Base-by-base conservation (phyloP, 2,888 invertebrate species). In the Ophioninae sp. region DNA sequence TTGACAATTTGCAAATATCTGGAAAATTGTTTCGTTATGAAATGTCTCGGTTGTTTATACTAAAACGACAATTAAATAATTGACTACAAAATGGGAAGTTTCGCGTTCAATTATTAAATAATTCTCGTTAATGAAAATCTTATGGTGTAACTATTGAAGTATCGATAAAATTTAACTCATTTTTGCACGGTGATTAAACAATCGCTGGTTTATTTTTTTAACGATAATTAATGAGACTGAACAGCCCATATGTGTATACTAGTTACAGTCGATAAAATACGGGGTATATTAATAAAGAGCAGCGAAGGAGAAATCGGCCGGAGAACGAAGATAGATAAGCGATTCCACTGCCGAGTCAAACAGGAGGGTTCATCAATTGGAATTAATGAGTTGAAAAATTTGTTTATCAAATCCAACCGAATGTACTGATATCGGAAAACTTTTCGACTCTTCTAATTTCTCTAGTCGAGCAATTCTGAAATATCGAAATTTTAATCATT, bases 361-460 rank as follows among this genome's bases (percentile, higher is more conserved):
- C 13, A 13, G 13, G 44, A 44, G 1, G 44, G 3, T 44, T 13
- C 44, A 75, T n/a, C 39, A 65, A 75, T 65, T 65, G 75, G 20
- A 75, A 75, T 65, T 74, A 44, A 74, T n/a, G 67, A 56, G 44
- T 72, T 59, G 1, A 61, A 22, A 30, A 79, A 58, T 20, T 51
- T 13, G 37, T 61, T 23, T 59, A 41, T 41, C 17, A 41, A 41
- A 58, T 44, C 22, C 20, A 68, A 59, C 41, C 23, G 39, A 82
- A 81, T 68, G 77, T 81, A 59, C 58, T 63, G 80, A 86, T 73
- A 73, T 81, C 73, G 51, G 69, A 22, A 81, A 81, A 76, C 69
- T 71, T 41, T 81, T 80, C 37, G 44, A 44, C 44, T 44, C 58
- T 64, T 63, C 51, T 30, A 56, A 37, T 63, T 6, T 30, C 8